phyloP scores from a whole-genome alignment of 2,113 vertebrate species.

The Symphodus melops region DNA sequence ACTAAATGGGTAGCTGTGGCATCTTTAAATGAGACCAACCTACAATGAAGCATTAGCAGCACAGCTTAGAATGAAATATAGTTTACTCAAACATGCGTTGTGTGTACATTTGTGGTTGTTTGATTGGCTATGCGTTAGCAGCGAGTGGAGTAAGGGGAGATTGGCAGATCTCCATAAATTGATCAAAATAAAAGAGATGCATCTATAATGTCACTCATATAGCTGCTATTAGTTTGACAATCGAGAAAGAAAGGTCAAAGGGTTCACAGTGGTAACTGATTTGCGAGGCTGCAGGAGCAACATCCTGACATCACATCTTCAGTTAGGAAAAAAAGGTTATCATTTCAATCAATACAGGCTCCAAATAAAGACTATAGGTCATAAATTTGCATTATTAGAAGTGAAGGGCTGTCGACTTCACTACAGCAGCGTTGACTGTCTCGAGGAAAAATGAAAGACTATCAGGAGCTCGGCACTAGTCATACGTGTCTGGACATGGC shows the following conservation, averaged over 20 bases:
- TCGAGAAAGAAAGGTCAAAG: constrained; percentile 4
- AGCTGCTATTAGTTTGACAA: constrained; percentile 8
- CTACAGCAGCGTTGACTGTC: neutral
- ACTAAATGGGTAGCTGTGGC: constrained; percentile 5
- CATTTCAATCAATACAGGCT: neutral
- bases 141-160: constrained; percentile 44
- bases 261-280: neutral
- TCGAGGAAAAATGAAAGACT: neutral
- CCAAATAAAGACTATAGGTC: constrained; percentile 1
- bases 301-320: neutral
- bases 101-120: constrained; percentile 16
- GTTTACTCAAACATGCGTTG: neutral
- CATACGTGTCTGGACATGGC: neutral
- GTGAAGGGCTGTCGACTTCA: neutral
- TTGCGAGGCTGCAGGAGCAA: neutral
- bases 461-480: neutral
- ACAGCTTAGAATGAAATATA: constrained; percentile 8
- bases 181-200: constrained; percentile 37
- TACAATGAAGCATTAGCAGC: neutral
- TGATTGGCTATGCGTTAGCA: constrained; percentile 1
- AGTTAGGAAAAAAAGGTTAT: neutral
- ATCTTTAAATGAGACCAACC: neutral
- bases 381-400: neutral
- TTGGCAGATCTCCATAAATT: constrained; percentile 53
- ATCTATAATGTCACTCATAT: constrained; percentile 26